These are phyloP conservation scores for Nothobranchius furzeri DNA, from an alignment of 2,113 vertebrate species.

Conservation along the genomic window DNA sequence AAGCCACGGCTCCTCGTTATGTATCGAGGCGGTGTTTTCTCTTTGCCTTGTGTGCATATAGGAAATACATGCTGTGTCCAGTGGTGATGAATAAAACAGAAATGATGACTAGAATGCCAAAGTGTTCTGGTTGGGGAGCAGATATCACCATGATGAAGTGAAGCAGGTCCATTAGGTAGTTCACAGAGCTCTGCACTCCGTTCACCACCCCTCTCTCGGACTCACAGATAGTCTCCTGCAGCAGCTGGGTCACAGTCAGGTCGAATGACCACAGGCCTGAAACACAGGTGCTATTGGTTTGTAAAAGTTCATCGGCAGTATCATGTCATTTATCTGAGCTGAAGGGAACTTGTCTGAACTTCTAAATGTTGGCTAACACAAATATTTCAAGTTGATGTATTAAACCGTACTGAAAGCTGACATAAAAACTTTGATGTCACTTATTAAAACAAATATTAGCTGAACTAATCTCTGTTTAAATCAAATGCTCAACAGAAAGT, in stretches of 20 bases:
- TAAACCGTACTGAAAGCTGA: too few species aligned
- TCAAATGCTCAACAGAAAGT: too few species aligned
- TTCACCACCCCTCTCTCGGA: conserved; percentile 80
- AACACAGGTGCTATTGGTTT: conserved; percentile 1
- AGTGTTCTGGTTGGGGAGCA: conserved; percentile 75
- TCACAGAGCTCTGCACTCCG: conserved; percentile 83
- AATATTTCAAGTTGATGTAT: too few species aligned
- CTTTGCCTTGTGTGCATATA: conserved; percentile 79
- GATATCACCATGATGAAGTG: conserved; percentile 80
- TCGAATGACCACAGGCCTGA: conserved; percentile 83
- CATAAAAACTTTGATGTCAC: too few species aligned
- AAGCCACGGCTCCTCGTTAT: conserved; percentile 38
- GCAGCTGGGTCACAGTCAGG: conserved; percentile 79
- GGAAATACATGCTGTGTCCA: conserved; percentile 80
- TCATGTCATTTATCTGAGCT: too few species aligned
- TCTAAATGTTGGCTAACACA: too few species aligned
- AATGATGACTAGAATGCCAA: conserved; percentile 76
- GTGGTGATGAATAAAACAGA: conserved; percentile 82
- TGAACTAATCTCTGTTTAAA: too few species aligned
- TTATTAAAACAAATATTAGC: too few species aligned
- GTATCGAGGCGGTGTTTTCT: conserved; percentile 70
- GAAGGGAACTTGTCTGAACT: too few species aligned
- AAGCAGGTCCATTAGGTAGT: conserved; percentile 82
- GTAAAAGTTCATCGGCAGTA: neutral
- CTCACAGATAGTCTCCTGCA: conserved; percentile 82